Conservation (phyloP, 2,113 vertebrate species). For the Dendropsophus ebraccatus region DNA sequence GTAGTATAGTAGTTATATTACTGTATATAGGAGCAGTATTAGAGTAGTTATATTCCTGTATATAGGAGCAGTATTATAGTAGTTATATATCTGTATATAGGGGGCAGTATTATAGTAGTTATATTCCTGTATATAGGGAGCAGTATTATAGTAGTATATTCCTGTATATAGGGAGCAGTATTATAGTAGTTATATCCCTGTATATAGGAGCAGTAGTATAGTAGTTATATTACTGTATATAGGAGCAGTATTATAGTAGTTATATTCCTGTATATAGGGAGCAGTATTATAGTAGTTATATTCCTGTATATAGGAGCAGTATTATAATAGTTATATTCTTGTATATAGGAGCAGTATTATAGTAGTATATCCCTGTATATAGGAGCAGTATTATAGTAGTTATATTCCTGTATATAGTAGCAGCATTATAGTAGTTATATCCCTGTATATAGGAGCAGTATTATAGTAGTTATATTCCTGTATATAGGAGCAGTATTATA, state of each 20-base stretch:
- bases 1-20: background rate
- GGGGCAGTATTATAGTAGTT: background rate
- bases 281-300: background rate
- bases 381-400: constrained; percentile 4
- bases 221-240: background rate
- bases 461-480: background rate
- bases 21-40: background rate
- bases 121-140: background rate
- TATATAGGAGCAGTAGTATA: background rate
- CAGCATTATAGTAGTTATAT: constrained; percentile 9
- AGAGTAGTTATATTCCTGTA: background rate
- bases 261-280: too few relatives aligned
- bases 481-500: too few relatives aligned
- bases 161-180: background rate
- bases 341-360: too few relatives aligned
- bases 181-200: constrained; percentile 8
- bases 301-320: background rate
- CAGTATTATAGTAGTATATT: too few relatives aligned
- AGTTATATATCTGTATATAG: background rate
- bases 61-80: background rate
- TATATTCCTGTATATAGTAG: background rate
- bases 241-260: background rate
- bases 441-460: background rate
- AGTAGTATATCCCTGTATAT: background rate
- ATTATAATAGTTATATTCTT: constrained; percentile 2